Evolutionary conservation across 2,797 vertebrate species (phyloP).

Genomic region (Labeo calbasu): DNA sequence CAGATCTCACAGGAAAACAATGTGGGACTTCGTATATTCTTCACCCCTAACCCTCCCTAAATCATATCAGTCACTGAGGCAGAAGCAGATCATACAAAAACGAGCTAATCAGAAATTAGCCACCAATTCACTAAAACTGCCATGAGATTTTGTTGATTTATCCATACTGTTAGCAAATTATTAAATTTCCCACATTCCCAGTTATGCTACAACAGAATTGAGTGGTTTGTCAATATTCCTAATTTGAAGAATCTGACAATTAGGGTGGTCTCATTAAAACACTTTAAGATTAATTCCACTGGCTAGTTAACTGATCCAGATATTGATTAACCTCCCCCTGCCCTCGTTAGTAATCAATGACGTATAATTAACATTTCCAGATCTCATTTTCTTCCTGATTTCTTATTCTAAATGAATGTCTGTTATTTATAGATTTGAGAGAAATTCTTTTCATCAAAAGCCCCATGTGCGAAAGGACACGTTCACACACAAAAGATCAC

Average conservation of each 20-base stretch:
- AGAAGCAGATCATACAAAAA: background rate
- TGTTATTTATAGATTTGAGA: constrained; percentile 4
- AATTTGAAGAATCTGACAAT: background rate
- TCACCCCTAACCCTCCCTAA: background rate
- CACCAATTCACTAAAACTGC: background rate
- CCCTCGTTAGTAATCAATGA: constrained; percentile 26
- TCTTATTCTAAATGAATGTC: background rate
- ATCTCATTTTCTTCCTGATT: background rate
- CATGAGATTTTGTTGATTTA: background rate
- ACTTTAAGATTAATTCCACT: constrained; percentile 28
- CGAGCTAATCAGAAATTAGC: background rate
- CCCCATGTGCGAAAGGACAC: background rate
- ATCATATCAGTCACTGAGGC: background rate
- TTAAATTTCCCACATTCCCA: background rate
- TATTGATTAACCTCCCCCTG: constrained; percentile 21
- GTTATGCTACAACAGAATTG: background rate
- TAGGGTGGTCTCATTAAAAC: constrained; percentile 16
- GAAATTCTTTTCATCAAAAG: background rate
- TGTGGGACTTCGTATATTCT: background rate
- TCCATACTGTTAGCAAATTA: background rate
- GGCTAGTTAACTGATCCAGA: background rate
- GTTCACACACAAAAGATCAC: background rate
- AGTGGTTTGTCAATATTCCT: background rate
- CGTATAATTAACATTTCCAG: constrained; percentile 16
- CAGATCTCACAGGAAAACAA: background rate